Evolutionary conservation across 1,140 invertebrate genomes (phyloP), one percentile per base, ranked within the genome.

Genomic region (Diachasma alloeum): DNA sequence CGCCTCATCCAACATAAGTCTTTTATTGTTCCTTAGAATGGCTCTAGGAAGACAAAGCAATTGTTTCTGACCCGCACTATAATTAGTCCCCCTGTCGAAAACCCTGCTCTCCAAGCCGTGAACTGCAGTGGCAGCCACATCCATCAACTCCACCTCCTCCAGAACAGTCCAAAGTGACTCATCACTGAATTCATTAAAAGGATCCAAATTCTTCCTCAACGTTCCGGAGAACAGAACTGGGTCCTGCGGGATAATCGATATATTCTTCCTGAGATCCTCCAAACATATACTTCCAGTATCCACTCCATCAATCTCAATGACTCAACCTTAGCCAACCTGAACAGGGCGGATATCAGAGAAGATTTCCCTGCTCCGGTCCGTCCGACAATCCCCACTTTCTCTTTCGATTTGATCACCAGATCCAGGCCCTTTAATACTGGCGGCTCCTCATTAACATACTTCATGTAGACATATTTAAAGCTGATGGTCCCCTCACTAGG

Each of bases 301-400:
- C 4, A 93, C 81, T 0, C 88, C 91, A 84, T 96, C 95, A 19
- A 96, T 94, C 5, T 89, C 81, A 66, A 96, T 91, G 0, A 79
- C 24, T 91, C 87, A 0, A 90, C 86, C 81, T 92, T 91, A 0
- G 90, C 88, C 74, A 98, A 82, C 69, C 96, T 91, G 83, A 98
- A 97, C 0, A 98, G 85, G 0, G 95, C 94, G 31, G 94, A 90
- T 72, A 97, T 95, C 4, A 98, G 88, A 0, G 97, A 97, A 0
- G 96, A 96, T 87, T 98, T 98, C 15, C 97, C 97, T 44, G 97
- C 96, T 0, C 97, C 97, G 9, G 95, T 97, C 83, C 95, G 91
- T 4, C 96, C 96, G n/a, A 97, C 96, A 75, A 97, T 94, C 1
- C 96, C 94, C 72, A 96, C 91, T 83, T 92, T 92, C 77, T 91